Evolutionary conservation across 2,797 vertebrate genomes (phyloP), one percentile per base, ranked within the genome.

Genomic region (Typhlichthys subterraneus): DNA sequence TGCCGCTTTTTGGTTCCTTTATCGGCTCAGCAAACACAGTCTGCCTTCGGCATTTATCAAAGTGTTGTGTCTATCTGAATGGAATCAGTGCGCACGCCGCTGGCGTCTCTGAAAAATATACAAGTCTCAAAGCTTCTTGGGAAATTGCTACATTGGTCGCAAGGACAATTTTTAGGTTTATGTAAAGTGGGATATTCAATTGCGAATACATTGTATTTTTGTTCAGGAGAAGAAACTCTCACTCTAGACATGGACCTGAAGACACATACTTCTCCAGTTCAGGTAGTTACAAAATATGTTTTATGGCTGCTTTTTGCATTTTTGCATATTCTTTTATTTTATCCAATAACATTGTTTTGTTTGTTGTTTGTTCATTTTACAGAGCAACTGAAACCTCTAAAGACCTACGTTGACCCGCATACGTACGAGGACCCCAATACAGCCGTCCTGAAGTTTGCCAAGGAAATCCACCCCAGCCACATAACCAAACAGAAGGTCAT

Each of bases 361-460:
- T 53, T 70, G 57, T 12, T 56, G 63, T 62, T 57, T 29, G 51
- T 10, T 19, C 10, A 50, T 23, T 74, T 65, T 12, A 13, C 86
- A 99, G 97, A 99, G 53, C 97, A 99, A 90, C 77, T 99, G 73
- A 99, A 98, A 83, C 97, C 97, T 45, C 88, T 99, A 72, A 99
- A 99, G 85, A 98, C 96, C 0, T 99, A 99, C 0, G 97, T 99
- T 69, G 97, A 99, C 72, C 97, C 97, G 0, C 97, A 99, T 70
- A 99, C 97, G 0, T 99, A 99, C 0, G 97, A 99, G 84, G 97
- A 99, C 90, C 97, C 97, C 75, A 98, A 98, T 88, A 93, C 94
- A 62, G 97, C 97, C 0, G 93, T 99, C 73, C 89, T 98, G 49
- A 99, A 98, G 82, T 99, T 98, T 86, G 95, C 97, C 81, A 97